Conservation (phyloP, 2,888 invertebrate genomes). For the Prosopocoilus inquinatus region DNA sequence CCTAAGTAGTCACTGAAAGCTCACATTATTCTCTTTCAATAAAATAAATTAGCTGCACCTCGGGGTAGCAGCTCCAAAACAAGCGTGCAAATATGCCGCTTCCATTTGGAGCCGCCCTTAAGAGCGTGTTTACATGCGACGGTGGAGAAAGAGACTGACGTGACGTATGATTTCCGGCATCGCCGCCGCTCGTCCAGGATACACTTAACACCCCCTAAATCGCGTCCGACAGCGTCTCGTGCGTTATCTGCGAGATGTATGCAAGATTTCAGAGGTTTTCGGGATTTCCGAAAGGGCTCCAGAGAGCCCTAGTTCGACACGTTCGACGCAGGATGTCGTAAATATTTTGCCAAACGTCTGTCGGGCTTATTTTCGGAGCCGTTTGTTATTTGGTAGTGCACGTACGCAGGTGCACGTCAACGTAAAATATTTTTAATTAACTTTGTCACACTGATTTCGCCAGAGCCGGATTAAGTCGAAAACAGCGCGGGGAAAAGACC, state of each 20-base stretch:
- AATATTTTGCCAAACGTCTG: conserved; percentile 7
- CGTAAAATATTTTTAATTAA: too few species aligned
- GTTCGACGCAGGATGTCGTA: conserved; percentile 5
- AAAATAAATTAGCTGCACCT: neutral
- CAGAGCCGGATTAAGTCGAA: neutral
- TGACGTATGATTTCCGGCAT: conserved; percentile 11
- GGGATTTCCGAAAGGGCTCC: conserved; percentile 12
- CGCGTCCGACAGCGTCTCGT: neutral
- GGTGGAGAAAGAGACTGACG: neutral
- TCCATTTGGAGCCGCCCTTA: conserved; percentile 7
- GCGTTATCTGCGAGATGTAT: conserved; percentile 7
- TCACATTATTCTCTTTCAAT: neutral
- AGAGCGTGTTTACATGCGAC: conserved; percentile 8
- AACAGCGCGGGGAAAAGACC: neutral
- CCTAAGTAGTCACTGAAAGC: too few species aligned
- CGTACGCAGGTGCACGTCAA: too few species aligned
- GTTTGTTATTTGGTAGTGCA: too few species aligned
- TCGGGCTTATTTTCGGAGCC: neutral
- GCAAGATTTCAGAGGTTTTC: conserved; percentile 10
- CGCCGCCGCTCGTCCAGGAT: neutral
- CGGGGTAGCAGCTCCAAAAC: neutral
- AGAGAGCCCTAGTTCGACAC: neutral
- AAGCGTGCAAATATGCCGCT: conserved; percentile 4
- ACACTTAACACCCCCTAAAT: conserved; percentile 5
- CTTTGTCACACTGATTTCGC: too few species aligned